Evolutionary conservation across 2,888 invertebrate species (phyloP).

Genomic region (Homarus gammarus): DNA sequence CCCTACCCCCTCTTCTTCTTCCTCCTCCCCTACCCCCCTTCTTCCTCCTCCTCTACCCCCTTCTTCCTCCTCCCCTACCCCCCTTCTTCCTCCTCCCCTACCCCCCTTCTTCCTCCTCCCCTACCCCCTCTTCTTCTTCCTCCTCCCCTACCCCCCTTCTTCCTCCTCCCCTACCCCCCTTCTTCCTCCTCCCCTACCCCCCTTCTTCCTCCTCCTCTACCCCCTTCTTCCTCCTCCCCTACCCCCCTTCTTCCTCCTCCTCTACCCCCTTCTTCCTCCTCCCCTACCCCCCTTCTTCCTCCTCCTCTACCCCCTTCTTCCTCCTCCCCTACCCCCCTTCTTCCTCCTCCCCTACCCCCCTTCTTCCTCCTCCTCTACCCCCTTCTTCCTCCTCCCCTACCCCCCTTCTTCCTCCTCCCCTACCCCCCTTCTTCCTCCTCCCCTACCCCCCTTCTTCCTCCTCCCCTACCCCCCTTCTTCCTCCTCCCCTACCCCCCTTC

Average conservation of each 20-base stretch:
- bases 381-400: too few species aligned
- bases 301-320: background rate
- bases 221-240: background rate
- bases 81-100: background rate
- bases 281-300: too few species aligned
- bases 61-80: background rate
- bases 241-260: background rate
- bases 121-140: background rate
- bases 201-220: conserved; percentile 13
- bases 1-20: background rate
- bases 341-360: background rate
- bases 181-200: background rate
- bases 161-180: background rate
- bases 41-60: background rate
- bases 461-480: background rate
- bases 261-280: too few species aligned
- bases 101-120: conserved; percentile 20
- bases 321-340: conserved; percentile 1
- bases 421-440: conserved; percentile 11
- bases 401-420: conserved; percentile 8
- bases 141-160: background rate
- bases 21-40: background rate
- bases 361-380: background rate
- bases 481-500: background rate
- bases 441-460: background rate